These are phyloP conservation scores for Oreochromis aureus DNA, from an alignment of 2,113 vertebrate genomes.

Conservation along the genomic window DNA sequence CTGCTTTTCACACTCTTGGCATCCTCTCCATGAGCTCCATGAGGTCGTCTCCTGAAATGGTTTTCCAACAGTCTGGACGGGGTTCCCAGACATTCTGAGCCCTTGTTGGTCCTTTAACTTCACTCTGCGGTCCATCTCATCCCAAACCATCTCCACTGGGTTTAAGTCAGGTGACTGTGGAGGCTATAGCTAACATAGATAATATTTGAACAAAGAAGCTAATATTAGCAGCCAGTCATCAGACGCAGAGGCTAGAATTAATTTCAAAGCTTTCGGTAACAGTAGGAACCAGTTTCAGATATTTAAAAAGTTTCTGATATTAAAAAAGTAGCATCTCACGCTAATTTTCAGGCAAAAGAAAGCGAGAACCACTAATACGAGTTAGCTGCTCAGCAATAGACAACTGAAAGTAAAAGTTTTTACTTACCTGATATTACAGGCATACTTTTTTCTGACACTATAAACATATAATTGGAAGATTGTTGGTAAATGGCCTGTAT, in stretches of 20 bases:
- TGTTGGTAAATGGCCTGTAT: too few species aligned
- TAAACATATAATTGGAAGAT: too few species aligned
- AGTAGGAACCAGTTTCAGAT: fast-evolving
- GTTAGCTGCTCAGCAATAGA: too few species aligned
- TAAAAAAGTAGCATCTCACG: not conserved
- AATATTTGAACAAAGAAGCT: not conserved
- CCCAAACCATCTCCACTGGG: not conserved
- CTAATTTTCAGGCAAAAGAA: too few species aligned
- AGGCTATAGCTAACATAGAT: not conserved
- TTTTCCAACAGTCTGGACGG: not conserved
- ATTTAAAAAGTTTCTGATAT: not conserved
- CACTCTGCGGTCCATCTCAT: not conserved
- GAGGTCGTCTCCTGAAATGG: not conserved
- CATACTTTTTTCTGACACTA: too few species aligned
- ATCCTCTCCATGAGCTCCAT: not conserved
- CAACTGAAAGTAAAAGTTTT: too few species aligned
- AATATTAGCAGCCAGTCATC: not conserved
- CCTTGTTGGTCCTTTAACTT: not conserved
- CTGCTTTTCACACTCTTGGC: not conserved
- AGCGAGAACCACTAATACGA: too few species aligned
- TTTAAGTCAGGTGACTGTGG: not conserved
- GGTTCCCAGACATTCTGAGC: not conserved
- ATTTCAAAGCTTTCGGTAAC: not conserved
- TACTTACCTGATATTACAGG: too few species aligned
- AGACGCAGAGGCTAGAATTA: not conserved